Evolutionary conservation across 2,113 vertebrate genomes (phyloP).

Genomic region (Struthio camelus): DNA sequence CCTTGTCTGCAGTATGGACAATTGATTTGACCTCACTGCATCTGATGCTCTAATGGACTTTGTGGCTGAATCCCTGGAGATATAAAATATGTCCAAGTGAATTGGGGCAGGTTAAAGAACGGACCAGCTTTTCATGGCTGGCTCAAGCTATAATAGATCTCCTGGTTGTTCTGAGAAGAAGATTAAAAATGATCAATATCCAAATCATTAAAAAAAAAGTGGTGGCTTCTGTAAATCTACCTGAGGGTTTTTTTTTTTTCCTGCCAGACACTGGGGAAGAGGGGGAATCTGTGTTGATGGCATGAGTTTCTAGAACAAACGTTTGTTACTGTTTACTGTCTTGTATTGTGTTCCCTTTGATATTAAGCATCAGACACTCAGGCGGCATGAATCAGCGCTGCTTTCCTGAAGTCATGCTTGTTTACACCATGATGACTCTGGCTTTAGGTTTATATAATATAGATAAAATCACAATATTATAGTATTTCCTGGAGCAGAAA

Average conservation of each 20-base stretch:
- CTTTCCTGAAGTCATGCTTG: conserved; percentile 1
- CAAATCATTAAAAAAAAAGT: conserved; percentile 69
- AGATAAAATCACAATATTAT: conserved; percentile 24
- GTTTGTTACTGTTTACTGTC: conserved; percentile 9
- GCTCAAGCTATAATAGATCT: conserved; percentile 67
- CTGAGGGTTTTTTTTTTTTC: conserved; percentile 9
- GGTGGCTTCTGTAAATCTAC: conserved; percentile 68
- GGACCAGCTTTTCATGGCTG: conserved; percentile 60
- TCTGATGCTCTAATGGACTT: conserved; percentile 85
- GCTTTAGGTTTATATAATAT: conserved; percentile 1
- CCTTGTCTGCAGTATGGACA: conserved; percentile 82
- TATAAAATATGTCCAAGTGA: conserved; percentile 77
- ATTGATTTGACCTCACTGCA: conserved; percentile 87
- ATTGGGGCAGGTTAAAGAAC: conserved; percentile 77
- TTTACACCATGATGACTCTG: conserved; percentile 10
- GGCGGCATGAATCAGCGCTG: neutral
- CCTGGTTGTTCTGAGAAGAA: conserved; percentile 61
- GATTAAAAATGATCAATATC: conserved; percentile 79
- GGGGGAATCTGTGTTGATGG: neutral
- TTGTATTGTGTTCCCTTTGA: neutral
- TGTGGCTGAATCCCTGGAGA: conserved; percentile 79
- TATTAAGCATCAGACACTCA: neutral
- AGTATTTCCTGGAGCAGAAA: conserved; percentile 18
- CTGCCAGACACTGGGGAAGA: neutral
- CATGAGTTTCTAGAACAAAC: neutral